Evolutionary conservation across 2,797 vertebrate species (phyloP), one percentile per base, ranked within the genome.

Genomic region (Harpagifer antarcticus): DNA sequence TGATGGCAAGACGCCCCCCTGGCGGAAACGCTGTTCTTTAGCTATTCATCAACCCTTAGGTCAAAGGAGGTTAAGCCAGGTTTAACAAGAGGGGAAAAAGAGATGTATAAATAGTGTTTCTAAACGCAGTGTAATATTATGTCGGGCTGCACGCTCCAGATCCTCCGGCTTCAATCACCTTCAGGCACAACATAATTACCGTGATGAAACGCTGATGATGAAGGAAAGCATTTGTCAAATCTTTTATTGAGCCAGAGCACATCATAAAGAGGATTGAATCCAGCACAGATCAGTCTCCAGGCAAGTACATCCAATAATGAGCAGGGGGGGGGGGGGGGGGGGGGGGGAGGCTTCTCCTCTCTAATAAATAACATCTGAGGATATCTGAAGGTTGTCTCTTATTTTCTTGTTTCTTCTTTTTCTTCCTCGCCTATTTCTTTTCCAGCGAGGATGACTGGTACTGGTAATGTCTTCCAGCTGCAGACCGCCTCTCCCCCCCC

Each of bases 391-490:
- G 94, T 95, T 96, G 93, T 92, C 91, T 95, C 95, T 90, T 94
- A 92, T 94, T 89, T 90, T 91, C 78, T 72, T 85, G 82, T 86
- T 91, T 83, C 85, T 88, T 76, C 85, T 85, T 71, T 83, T 83
- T 86, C 86, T 89, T 88, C 79, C 84, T 84, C 68, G 72, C 90
- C 82, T 95, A 93, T 95, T 96, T 93, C 95, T 94, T 94, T 94
- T 97, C 95, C 94, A 97, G 84, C 82, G 88, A 93, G 92, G 93
- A 95, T 95, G 95, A 94, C 93, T 96, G 93, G 93, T 96, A 94
- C 91, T 94, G 86, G 79, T 96, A 97, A 97, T 97, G 94, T 96
- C 90, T 92, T 93, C 92, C 96, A 97, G 96, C 95, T 98, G 94
- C 63, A 70, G 48, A 20, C 54, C 13, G 14, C 64, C 61, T 16